Conservation (phyloP, 2,888 invertebrate genomes). For the Abscondita cerata region DNA sequence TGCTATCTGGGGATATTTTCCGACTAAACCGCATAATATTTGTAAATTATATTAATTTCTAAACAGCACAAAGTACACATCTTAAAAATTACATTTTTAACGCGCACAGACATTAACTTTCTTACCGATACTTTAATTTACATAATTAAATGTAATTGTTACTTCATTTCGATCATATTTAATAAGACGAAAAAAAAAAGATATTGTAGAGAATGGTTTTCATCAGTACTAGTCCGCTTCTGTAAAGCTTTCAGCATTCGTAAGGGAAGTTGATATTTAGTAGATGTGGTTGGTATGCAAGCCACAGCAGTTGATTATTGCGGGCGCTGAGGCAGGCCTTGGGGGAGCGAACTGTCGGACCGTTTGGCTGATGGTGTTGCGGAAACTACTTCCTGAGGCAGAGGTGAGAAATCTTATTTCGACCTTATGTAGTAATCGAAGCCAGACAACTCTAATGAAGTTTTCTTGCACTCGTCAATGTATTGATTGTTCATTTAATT, state of each 20-base stretch:
- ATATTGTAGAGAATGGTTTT: not conserved
- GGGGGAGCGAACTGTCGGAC: slow-evolving; percentile 41
- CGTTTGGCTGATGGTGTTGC: slow-evolving; percentile 39
- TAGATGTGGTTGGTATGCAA: slow-evolving; percentile 43
- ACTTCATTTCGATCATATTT: too few relatives aligned
- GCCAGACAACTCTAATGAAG: slow-evolving; percentile 58
- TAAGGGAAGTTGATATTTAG: slow-evolving; percentile 35
- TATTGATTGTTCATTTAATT: slow-evolving; percentile 46
- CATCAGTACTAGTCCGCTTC: not conserved
- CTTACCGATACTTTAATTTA: too few relatives aligned
- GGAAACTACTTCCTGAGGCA: slow-evolving; percentile 46
- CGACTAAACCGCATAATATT: slow-evolving; percentile 24
- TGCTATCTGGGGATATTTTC: slow-evolving; percentile 32
- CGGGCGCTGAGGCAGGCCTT: slow-evolving; percentile 46
- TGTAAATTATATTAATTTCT: slow-evolving; percentile 33
- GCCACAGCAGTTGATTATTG: slow-evolving; percentile 45
- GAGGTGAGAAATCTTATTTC: slow-evolving; percentile 58
- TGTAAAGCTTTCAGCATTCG: slow-evolving; percentile 29
- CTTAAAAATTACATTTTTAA: not conserved
- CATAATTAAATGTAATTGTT: too few relatives aligned
- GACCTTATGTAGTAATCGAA: slow-evolving; percentile 53
- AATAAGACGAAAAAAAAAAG: not conserved
- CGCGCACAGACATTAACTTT: too few relatives aligned
- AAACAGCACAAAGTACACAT: slow-evolving; percentile 16
- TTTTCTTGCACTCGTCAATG: slow-evolving; percentile 50